Base-by-base conservation (phyloP, 1,140 invertebrate species). In the Euschistus heros region DNA sequence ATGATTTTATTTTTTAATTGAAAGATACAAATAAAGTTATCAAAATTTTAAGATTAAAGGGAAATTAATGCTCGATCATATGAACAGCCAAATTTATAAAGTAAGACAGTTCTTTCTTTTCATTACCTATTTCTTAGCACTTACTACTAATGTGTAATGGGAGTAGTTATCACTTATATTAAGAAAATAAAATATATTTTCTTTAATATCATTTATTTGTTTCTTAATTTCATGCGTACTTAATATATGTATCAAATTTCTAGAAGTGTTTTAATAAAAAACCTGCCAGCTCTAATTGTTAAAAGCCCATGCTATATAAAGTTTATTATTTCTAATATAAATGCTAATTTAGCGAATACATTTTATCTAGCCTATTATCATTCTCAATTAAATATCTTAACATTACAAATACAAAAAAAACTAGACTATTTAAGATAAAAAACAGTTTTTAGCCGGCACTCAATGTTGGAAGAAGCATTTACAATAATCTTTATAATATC, bases 391-490 rank as follows among this genome's bases (percentile, higher is more conserved):
- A 59, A 44, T 65, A 46, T 54, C 55, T 65, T 63, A 63, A 44
- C 18, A 24, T 63, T n/a, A 24, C n/a, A 57, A 62, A 54, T 63
- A 66, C 60, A 66, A 66, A 63, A 66, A n/a, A 66, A 66, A 62
- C 60, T 66, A 66, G 60, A 63, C 61, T 66, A 66, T 62, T 61
- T 50, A 63, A 66, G 55, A 46, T 63, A 66, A 63, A 66, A 66
- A 66, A 66, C 50, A 63, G 26, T 62, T 63, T 62, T 62, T 63
- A 54, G 61, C 26, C 66, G 66, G 66, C 66, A 66, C 66, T 66
- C 47, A 66, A 62, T 66, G 62, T 63, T 66, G 66, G 66, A 66
- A 66, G 66, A 66, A 66, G 66, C 66, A 66, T 66, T 59, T 66
- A 66, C 64, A 46, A 61, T 66, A 66, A 44, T 20, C 22, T 59